Evolutionary conservation across 2,113 vertebrate genomes (phyloP).

Genomic region (Brevimyrus niger): DNA sequence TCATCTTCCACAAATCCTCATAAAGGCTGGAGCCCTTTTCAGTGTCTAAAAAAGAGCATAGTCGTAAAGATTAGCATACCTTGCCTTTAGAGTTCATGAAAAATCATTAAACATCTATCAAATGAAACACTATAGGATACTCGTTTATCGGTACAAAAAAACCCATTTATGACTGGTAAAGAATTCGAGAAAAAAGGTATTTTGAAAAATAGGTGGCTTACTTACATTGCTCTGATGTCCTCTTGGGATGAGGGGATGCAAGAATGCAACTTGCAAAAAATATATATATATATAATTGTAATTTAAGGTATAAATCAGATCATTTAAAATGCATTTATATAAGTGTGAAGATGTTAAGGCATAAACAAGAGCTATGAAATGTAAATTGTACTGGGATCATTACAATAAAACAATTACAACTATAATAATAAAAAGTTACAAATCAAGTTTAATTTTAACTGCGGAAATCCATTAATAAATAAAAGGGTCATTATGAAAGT

Average conservation of each 20-base stretch:
- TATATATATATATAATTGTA: too few relatives aligned
- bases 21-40: slow-evolving; percentile 20
- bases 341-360: not conserved
- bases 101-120: not conserved
- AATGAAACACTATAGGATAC: not conserved
- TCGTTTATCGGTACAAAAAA: not conserved
- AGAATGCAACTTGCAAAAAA: not conserved
- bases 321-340: not conserved
- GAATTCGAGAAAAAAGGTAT: not conserved
- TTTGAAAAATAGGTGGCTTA: not conserved
- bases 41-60: not conserved
- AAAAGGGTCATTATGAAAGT: not conserved
- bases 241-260: not conserved
- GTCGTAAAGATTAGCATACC: not conserved
- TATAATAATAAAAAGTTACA: not conserved
- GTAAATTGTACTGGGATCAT: not conserved
- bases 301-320: not conserved
- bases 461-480: not conserved
- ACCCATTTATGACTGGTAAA: not conserved
- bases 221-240: not conserved
- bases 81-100: not conserved
- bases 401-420: not conserved
- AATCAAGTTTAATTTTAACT: not conserved
- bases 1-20: slow-evolving; percentile 26
- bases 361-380: not conserved